Conservation (phyloP, 2,797 vertebrate species). For the Syndactyla subalaris region DNA sequence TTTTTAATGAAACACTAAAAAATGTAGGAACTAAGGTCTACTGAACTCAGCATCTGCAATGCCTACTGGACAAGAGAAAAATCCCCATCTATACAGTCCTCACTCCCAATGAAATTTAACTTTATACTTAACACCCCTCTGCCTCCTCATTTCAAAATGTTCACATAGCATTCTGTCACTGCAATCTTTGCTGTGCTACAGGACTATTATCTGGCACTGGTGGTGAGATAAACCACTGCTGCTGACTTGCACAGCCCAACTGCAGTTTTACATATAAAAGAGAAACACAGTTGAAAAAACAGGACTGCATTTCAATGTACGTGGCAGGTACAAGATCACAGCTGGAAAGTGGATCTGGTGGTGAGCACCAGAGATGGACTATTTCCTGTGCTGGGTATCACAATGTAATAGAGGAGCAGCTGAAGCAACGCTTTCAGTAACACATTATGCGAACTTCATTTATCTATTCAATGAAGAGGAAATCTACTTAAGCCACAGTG, state of each 20-base stretch:
- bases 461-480: constrained; percentile 80
- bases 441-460: constrained; percentile 73
- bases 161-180: neutral
- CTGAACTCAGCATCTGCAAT: neutral
- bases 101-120: neutral
- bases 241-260: neutral
- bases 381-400: constrained; percentile 65
- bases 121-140: neutral
- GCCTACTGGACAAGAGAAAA: neutral
- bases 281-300: constrained; percentile 21
- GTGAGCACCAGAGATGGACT: constrained; percentile 62
- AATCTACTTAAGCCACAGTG: constrained; percentile 74
- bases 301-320: constrained; percentile 37
- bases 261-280: constrained; percentile 57
- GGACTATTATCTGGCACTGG: constrained; percentile 16
- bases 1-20: neutral
- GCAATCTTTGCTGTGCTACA: neutral
- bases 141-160: neutral
- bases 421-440: constrained; percentile 67
- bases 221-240: constrained; percentile 42
- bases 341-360: constrained; percentile 72
- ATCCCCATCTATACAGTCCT: neutral
- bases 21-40: neutral
- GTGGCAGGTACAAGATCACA: constrained; percentile 36
- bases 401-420: constrained; percentile 53